Percentiles rank a stretch among this genome's conserved stretches.
Conservation (phyloP, 92 coral and sea anemone species). For the Galaxea fascicularis region DNA sequence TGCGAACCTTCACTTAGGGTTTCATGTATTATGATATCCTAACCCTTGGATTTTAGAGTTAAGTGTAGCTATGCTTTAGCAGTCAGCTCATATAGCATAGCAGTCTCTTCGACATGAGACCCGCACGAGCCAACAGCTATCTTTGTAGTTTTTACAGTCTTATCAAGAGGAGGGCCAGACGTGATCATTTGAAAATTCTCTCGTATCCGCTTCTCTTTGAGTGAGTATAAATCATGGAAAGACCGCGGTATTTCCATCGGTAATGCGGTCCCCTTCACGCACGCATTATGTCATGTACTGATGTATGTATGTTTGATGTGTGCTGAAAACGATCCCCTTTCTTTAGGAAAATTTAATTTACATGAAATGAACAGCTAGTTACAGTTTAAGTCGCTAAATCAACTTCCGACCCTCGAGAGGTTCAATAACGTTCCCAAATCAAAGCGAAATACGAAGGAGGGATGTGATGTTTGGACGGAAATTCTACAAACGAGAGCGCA, state of each 20-base stretch:
- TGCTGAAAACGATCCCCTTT: conserved; percentile 47
- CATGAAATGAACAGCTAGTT: conserved; percentile 84
- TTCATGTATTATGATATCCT: not conserved
- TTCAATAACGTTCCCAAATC: conserved; percentile 80
- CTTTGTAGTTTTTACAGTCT: conserved; percentile 9
- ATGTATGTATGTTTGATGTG: conserved; percentile 43
- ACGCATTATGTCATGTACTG: conserved; percentile 26
- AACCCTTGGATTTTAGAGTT: not conserved
- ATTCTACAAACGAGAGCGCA: not conserved
- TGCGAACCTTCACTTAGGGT: not conserved
- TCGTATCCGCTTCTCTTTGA: conserved; percentile 44
- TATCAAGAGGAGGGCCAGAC: conserved; percentile 15
- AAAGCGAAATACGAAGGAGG: conserved; percentile 45
- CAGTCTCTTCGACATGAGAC: not conserved
- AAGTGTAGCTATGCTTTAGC: not conserved
- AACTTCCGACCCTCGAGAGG: conserved; percentile 95
- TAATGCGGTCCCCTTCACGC: conserved; percentile 27
- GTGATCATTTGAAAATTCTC: conserved; percentile 1
- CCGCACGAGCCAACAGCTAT: conserved; percentile 2
- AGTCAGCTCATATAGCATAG: not conserved
- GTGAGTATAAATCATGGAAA: conserved; percentile 15
- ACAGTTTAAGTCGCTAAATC: conserved; percentile 85
- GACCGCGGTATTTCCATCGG: conserved; percentile 31
- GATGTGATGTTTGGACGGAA: not conserved
- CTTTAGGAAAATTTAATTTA: conserved; percentile 72